A percentile compares a stretch with the other conserved stretches of the same genome.
These are phyloP conservation scores for Micronycteris hirsuta DNA, from an alignment of 2,113 vertebrate species.

Conservation along the genomic window DNA sequence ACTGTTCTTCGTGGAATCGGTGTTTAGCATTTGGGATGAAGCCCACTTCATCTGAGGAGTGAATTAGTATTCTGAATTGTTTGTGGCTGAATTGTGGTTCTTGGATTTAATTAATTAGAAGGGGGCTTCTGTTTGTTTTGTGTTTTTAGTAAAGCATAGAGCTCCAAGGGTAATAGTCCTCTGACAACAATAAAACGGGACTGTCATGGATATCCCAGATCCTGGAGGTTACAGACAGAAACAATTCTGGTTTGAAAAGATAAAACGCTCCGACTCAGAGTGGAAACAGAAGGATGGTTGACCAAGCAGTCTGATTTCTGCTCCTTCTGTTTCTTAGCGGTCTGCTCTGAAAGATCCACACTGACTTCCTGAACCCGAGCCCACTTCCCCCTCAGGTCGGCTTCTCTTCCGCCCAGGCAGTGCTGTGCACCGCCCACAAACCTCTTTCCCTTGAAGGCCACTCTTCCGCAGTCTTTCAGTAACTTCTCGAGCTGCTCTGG, in stretches of 20 bases:
- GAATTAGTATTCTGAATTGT: background rate
- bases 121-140: background rate
- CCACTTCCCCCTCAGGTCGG: background rate
- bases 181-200: background rate
- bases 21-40: conserved; percentile 21
- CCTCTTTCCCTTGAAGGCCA: background rate
- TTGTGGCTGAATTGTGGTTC: background rate
- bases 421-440: background rate
- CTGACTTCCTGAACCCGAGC: background rate
- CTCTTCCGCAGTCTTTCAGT: background rate
- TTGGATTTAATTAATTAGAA: background rate
- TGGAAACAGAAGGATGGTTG: background rate
- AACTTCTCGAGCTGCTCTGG: background rate
- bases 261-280: no score
- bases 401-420: background rate
- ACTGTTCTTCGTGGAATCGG: background rate
- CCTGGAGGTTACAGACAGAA: background rate
- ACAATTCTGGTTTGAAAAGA: background rate
- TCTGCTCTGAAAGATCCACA: no score
- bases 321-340: background rate
- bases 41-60: background rate
- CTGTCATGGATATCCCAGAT: background rate
- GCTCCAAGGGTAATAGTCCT: background rate
- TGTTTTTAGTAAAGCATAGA: conserved; percentile 1
- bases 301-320: background rate